phyloP scores from a whole-genome alignment of 2,113 vertebrate species.

The Sinocyclocheilus anophthalmus region DNA sequence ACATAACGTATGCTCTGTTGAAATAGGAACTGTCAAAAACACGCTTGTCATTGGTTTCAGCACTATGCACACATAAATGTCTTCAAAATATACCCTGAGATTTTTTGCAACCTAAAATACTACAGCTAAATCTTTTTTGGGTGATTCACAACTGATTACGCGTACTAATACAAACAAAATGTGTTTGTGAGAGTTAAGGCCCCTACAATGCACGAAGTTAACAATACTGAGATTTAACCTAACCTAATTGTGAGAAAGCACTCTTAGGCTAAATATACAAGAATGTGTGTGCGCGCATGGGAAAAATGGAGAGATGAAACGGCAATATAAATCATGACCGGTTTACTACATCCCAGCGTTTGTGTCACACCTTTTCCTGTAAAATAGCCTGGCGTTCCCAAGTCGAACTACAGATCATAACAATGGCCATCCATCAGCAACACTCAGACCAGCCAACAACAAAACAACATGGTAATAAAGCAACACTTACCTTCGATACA shows the following conservation, averaged over 20 bases:
- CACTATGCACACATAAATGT: not conserved
- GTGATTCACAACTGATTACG: not conserved
- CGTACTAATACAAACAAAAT: not conserved
- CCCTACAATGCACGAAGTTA: not conserved
- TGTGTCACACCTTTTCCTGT: not conserved
- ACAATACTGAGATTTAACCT: too few relatives aligned
- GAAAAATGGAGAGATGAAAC: not conserved
- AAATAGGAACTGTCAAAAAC: constrained; percentile 25
- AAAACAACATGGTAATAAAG: constrained; percentile 17
- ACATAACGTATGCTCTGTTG: not conserved
- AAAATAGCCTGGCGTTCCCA: not conserved
- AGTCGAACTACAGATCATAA: not conserved
- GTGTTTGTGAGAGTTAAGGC: not conserved
- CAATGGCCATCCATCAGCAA: not conserved
- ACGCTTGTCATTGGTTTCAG: not conserved
- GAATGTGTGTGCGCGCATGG: not conserved
- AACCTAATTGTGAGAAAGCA: not conserved
- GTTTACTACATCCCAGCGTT: not conserved
- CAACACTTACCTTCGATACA: constrained; percentile 81
- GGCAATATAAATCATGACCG: not conserved
- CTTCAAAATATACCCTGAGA: not conserved
- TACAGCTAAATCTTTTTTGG: not conserved
- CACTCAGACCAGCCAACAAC: not conserved
- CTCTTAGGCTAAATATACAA: too few relatives aligned
- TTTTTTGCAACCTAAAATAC: not conserved